Base-by-base conservation (phyloP, 1,140 invertebrate species). In the Aphelenchoides fujianensis region DNA sequence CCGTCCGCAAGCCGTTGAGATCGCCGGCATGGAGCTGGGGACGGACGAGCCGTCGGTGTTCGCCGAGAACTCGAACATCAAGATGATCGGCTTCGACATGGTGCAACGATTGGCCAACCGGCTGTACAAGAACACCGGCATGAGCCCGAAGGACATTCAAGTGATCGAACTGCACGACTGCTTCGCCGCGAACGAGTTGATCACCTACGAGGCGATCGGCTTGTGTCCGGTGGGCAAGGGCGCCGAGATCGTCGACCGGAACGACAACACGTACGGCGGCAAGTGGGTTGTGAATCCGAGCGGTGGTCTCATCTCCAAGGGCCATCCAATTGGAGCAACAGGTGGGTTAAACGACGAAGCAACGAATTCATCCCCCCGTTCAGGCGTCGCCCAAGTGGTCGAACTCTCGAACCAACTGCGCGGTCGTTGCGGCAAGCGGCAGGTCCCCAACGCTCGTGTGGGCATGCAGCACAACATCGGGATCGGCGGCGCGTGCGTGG, bases 141-240 rank as follows among this genome's bases (percentile, higher is more conserved):
- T 78, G 16, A 70, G 57, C 57, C 78, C 83, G 16, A 76, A 84
- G 37, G 82, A 83, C 62, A 77, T 84, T 52, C 83, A 83, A 63
- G 95, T 98, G 0, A 89, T 98, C n/a, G 96, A 99, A 85, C 87
- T 98, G n/a, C 96, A 99, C 81, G 96, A 99, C 85, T 98, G 96
- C 86, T 99, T 99, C 86, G 95, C 95, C 2, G 90, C 92, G 3
- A 99, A 98, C 86, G 96, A 99, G 83, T 86, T 99, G 32, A 92
- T 99, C 3, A 96, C 94, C 1, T 99, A 99, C 81, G 95, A 98
- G 88, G 94, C 94, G 1, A 88, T 98, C 19, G 94, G 95, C 27
- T 86, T 98, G 0, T 98, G 96, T 86, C 88, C 88, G 2, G 89
- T 90, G 73, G 96, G 87, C 30, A 90, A 95, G 86, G 95, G 91